A percentile compares a stretch with the other conserved stretches of the same genome.
phyloP scores from a whole-genome alignment of 1,140 invertebrate genomes.

The Bactericera cockerelli region DNA sequence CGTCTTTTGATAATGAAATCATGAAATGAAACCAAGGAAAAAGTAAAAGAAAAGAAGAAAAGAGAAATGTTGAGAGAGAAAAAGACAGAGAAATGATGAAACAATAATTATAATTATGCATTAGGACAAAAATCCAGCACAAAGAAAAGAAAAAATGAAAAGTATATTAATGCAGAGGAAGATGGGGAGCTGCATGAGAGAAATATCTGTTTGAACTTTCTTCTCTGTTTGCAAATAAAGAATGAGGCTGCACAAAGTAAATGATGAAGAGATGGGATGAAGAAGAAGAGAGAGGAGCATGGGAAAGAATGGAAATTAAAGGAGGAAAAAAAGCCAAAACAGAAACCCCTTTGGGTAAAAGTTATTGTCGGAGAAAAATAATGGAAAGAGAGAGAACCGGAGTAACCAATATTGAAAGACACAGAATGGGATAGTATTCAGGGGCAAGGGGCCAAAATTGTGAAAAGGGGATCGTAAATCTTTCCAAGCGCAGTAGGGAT shows the following conservation, averaged over 20 bases:
- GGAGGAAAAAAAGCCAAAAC: neutral
- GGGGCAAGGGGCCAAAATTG: neutral
- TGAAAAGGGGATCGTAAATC: neutral
- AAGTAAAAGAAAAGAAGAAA: too few species aligned
- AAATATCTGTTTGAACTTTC: too few species aligned
- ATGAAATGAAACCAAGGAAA: neutral
- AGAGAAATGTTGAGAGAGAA: slow-evolving; percentile 7
- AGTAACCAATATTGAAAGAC: neutral
- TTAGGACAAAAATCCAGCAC: neutral
- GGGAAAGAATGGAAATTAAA: neutral
- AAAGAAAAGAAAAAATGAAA: slow-evolving; percentile 1
- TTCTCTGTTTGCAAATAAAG: too few species aligned
- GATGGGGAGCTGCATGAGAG: too few species aligned
- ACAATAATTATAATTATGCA: slow-evolving; percentile 3
- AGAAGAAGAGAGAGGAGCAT: too few species aligned
- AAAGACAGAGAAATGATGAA: slow-evolving; percentile 6
- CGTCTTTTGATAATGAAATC: neutral
- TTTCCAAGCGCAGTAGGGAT: neutral
- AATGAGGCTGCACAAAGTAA: too few species aligned
- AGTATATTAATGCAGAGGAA: neutral
- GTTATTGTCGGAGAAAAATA: neutral
- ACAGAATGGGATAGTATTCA: neutral
- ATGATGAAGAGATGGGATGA: too few species aligned
- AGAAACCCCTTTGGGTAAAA: neutral
- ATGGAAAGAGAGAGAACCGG: neutral